These are phyloP conservation scores for Lydus trimaculatus DNA, from an alignment of 2,888 invertebrate species.

Conservation along the genomic window DNA sequence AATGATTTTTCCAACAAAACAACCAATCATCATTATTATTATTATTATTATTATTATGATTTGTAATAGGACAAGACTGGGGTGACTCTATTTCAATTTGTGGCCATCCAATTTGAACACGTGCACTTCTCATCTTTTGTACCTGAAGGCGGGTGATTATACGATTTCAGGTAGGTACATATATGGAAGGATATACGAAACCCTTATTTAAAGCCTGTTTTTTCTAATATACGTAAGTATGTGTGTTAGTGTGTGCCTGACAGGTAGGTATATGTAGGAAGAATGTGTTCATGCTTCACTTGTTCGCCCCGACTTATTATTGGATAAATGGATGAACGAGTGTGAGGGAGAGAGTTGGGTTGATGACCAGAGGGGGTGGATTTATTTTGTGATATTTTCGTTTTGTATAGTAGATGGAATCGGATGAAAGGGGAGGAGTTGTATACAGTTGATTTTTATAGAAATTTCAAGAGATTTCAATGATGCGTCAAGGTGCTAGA, in stretches of 20 bases:
- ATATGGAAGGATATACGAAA: slow-evolving; percentile 44
- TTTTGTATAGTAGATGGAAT: slow-evolving; percentile 45
- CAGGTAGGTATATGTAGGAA: slow-evolving; percentile 49
- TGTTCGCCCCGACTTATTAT: slow-evolving; percentile 55
- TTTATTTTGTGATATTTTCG: slow-evolving; percentile 50
- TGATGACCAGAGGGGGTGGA: slow-evolving; percentile 36
- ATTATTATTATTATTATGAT: slow-evolving; percentile 1
- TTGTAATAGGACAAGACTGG: not conserved
- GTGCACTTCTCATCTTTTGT: slow-evolving; percentile 37
- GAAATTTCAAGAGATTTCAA: slow-evolving; percentile 7
- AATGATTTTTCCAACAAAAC: not conserved
- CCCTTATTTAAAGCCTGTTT: slow-evolving; percentile 53
- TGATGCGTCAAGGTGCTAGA: not conserved
- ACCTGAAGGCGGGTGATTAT: slow-evolving; percentile 25
- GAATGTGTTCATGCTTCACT: slow-evolving; percentile 56
- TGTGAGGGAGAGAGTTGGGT: slow-evolving; percentile 38
- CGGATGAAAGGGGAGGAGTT: slow-evolving; percentile 43
- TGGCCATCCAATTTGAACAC: slow-evolving; percentile 48
- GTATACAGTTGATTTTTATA: slow-evolving; percentile 4
- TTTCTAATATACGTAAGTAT: no score
- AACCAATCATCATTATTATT: not conserved
- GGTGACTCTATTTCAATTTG: slow-evolving; percentile 19
- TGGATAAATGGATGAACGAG: slow-evolving; percentile 54
- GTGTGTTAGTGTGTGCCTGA: slow-evolving; percentile 44
- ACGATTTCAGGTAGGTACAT: slow-evolving; percentile 37